Percentiles rank a stretch among this genome's conserved stretches.
These are phyloP conservation scores for Atlantisia rogersi DNA, from an alignment of 2,113 vertebrate genomes.

Conservation along the genomic window DNA sequence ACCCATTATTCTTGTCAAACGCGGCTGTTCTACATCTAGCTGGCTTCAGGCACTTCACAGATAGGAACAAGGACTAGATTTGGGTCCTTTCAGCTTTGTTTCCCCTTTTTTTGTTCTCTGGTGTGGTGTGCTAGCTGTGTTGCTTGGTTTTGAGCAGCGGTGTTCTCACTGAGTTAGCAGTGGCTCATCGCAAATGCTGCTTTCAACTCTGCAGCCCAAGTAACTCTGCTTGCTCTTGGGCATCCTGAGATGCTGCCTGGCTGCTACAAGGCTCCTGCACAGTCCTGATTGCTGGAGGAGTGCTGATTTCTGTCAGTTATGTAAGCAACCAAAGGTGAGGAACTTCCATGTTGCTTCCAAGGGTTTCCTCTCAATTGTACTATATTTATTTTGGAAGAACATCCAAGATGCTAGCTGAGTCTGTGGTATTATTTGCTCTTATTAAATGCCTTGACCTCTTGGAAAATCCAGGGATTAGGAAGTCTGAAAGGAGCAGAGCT, in stretches of 20 bases:
- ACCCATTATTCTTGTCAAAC: background rate
- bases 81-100: background rate
- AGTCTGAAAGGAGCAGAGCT: background rate
- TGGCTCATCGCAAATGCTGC: background rate
- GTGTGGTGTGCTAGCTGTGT: background rate
- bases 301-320: background rate
- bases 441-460: background rate
- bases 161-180: background rate
- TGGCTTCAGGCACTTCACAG: background rate
- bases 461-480: background rate
- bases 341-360: background rate
- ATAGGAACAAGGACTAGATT: background rate
- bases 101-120: background rate
- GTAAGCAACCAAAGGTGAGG: background rate
- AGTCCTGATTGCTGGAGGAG: background rate
- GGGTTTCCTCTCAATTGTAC: background rate
- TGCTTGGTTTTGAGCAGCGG: background rate
- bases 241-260: background rate
- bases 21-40: rapidly evolving
- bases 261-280: background rate
- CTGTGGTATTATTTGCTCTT: background rate
- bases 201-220: background rate
- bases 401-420: background rate
- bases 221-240: background rate
- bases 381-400: background rate